Evolutionary conservation across 2,888 invertebrate genomes (phyloP).

Genomic region (Drosophila kanekoi): DNA sequence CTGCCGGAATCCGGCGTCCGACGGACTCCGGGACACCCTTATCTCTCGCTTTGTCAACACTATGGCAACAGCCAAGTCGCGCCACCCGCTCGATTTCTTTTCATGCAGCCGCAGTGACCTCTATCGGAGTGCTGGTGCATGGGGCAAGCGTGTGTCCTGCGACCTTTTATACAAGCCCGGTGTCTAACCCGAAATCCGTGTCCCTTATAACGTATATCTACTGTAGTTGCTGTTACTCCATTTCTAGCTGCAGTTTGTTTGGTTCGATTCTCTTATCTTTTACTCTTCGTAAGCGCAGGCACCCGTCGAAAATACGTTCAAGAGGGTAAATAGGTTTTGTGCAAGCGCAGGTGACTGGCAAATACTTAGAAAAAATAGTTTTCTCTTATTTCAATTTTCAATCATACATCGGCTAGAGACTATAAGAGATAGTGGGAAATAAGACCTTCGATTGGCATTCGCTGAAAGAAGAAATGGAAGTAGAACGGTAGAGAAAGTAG

Average conservation of each 20-base stretch:
- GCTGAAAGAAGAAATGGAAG: too few species aligned
- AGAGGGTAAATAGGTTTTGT: too few species aligned
- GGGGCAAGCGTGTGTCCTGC: conserved; percentile 12
- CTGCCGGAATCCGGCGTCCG: conserved; percentile 1
- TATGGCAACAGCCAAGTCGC: conserved; percentile 14
- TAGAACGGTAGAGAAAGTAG: too few species aligned
- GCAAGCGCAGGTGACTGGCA: too few species aligned
- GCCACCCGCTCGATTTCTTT: conserved; percentile 64
- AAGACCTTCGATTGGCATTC: too few species aligned
- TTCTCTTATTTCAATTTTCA: too few species aligned
- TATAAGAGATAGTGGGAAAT: too few species aligned
- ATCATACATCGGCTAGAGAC: too few species aligned
- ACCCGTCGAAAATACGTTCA: too few species aligned
- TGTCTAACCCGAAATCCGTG: neutral
- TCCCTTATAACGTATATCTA: neutral
- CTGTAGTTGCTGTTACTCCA: conserved; percentile 27
- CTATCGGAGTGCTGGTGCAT: conserved; percentile 59
- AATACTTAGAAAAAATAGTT: too few species aligned
- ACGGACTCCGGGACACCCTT: neutral
- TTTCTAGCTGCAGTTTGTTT: conserved; percentile 53
- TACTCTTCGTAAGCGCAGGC: too few species aligned
- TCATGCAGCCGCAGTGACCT: conserved; percentile 75
- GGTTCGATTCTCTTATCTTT: neutral
- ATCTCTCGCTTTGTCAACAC: conserved; percentile 34
- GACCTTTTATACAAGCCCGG: neutral